These are phyloP conservation scores for Noctua janthina DNA, from an alignment of 2,888 invertebrate genomes.

Conservation along the genomic window DNA sequence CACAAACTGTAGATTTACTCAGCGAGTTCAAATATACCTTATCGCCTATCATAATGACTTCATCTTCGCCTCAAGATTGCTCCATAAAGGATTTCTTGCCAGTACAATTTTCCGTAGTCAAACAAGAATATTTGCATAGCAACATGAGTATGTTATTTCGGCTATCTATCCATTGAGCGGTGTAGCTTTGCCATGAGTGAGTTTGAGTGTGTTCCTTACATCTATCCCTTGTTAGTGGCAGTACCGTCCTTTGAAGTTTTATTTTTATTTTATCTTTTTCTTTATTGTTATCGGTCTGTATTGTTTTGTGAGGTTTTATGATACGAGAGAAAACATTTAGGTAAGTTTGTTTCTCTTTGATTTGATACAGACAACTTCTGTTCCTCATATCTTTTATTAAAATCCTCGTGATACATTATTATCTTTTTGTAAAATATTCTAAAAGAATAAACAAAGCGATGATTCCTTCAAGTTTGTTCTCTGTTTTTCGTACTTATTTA, in stretches of 20 bases:
- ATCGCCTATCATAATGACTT: conserved; percentile 14
- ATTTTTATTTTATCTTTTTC: conserved; percentile 25
- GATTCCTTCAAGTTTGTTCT: background rate
- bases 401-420: background rate
- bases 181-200: conserved; percentile 36
- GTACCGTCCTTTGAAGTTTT: conserved; percentile 46
- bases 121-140: conserved; percentile 55
- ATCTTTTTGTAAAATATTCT: background rate
- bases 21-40: conserved; percentile 12
- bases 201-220: conserved; percentile 40
- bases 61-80: background rate
- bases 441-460: too few relatives aligned
- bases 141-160: conserved; percentile 47
- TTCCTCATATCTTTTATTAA: background rate
- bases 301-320: conserved; percentile 12
- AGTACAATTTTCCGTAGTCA: conserved; percentile 45
- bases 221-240: conserved; percentile 53
- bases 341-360: background rate
- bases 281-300: conserved; percentile 1
- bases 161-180: conserved; percentile 37
- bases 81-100: conserved; percentile 8
- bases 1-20: background rate
- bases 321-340: background rate
- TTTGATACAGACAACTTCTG: background rate
- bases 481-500: background rate